Conservation (phyloP, 2,888 invertebrate genomes). For the Ormyrus labotus region DNA sequence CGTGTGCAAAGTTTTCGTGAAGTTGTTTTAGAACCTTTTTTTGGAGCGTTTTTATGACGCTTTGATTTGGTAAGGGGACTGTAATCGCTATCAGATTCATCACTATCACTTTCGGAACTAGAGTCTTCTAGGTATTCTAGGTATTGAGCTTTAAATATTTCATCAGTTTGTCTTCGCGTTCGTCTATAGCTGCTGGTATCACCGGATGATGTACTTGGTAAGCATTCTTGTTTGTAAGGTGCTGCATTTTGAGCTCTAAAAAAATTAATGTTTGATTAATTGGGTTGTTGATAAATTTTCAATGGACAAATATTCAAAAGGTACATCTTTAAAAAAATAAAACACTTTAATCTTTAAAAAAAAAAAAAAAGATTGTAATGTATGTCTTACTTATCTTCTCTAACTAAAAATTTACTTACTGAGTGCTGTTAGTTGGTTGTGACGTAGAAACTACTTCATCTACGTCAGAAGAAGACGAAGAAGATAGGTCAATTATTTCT, state of each 20-base stretch:
- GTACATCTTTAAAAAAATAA: not conserved
- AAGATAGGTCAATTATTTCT: constrained; percentile 80
- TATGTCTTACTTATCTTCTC: not conserved
- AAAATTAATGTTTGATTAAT: not conserved
- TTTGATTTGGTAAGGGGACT: constrained; percentile 50
- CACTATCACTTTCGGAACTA: constrained; percentile 54
- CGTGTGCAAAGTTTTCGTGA: constrained; percentile 38
- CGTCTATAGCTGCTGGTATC: constrained; percentile 13
- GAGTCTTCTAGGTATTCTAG: constrained; percentile 29
- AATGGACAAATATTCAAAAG: no score
- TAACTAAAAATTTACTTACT: constrained; percentile 37
- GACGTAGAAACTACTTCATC: constrained; percentile 71
- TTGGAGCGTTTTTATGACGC: constrained; percentile 41
- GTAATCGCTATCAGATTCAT: constrained; percentile 63
- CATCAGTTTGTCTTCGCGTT: constrained; percentile 34
- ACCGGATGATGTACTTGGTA: constrained; percentile 56
- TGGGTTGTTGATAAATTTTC: no score
- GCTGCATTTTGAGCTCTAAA: constrained; percentile 20
- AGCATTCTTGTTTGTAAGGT: constrained; percentile 35
- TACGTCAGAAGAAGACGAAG: constrained; percentile 78
- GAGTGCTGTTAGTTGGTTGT: constrained; percentile 12
- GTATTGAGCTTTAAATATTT: constrained; percentile 27
- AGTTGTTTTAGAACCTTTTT: constrained; percentile 55
- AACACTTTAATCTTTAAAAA: constrained; percentile 1
- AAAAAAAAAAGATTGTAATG: not conserved